phyloP scores from a whole-genome alignment of 2,888 invertebrate species.

The Callyntrura guangdongensis region DNA sequence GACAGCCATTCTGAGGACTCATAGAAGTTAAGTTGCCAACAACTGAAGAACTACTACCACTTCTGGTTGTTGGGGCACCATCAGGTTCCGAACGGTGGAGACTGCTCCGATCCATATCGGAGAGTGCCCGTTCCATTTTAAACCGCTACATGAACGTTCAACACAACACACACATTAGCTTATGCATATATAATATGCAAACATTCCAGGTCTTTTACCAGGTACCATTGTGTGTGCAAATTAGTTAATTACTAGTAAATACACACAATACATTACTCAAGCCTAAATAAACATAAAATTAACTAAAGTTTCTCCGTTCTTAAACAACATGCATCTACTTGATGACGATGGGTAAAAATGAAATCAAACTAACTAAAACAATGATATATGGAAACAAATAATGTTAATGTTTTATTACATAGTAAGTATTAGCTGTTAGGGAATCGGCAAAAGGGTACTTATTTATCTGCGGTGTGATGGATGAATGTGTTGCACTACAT shows the following conservation, averaged over 20 bases:
- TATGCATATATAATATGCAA: neutral
- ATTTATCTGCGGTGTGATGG: constrained; percentile 46
- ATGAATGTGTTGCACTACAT: constrained; percentile 38
- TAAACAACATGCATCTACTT: neutral
- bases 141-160: constrained; percentile 54
- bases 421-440: constrained; percentile 58
- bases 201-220: neutral
- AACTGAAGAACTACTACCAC: constrained; percentile 78
- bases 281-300: constrained; percentile 11
- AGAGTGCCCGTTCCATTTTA: constrained; percentile 74
- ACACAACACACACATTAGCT: neutral
- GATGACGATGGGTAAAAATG: neutral
- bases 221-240: constrained; percentile 20
- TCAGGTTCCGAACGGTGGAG: constrained; percentile 82
- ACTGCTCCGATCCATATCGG: constrained; percentile 77
- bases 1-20: constrained; percentile 75
- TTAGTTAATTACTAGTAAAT: constrained; percentile 28
- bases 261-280: neutral
- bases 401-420: constrained; percentile 61
- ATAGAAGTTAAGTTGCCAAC: constrained; percentile 67
- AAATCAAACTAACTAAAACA: neutral
- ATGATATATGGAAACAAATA: neutral
- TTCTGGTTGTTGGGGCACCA: constrained; percentile 81
- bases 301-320: neutral
- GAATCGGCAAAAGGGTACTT: constrained; percentile 47